Evolutionary conservation across 2,113 vertebrate species (phyloP).

Genomic region (Plecturocebus donacophilus): DNA sequence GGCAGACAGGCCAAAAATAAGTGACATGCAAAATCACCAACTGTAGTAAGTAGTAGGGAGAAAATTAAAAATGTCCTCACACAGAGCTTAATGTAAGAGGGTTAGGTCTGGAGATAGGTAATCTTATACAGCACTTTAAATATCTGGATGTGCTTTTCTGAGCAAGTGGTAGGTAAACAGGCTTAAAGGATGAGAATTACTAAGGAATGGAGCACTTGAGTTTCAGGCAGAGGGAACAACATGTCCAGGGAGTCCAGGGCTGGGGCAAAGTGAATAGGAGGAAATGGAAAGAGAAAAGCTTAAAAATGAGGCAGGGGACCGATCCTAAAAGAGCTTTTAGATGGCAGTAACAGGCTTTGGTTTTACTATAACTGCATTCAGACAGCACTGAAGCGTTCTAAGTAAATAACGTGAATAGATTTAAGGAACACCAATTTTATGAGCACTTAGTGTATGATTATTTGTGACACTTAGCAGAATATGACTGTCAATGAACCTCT

Average conservation of each 20-base stretch:
- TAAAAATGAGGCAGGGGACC: neutral
- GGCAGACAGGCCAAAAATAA: neutral
- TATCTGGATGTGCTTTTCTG: neutral
- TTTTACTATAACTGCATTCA: neutral
- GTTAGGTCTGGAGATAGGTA: neutral
- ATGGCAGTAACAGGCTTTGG: neutral
- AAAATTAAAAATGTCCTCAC: neutral
- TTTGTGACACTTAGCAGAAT: neutral
- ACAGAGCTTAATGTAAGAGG: neutral
- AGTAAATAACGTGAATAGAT: neutral
- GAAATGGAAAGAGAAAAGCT: neutral
- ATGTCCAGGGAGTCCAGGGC: neutral
- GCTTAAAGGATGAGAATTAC: neutral
- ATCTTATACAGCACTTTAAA: neutral
- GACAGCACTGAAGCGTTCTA: neutral
- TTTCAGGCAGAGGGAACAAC: neutral
- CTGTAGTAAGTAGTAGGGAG: neutral
- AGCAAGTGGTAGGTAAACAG: neutral
- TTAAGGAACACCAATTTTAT: neutral
- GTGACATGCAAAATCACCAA: neutral
- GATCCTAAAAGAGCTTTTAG: neutral
- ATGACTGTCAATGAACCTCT: neutral
- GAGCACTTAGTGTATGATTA: neutral
- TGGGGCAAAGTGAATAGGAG: neutral
- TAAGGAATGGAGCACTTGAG: neutral